A percentile compares a stretch with the other conserved stretches of the same genome.
Evolutionary conservation across 2,797 vertebrate genomes (phyloP).

Genomic region (Hoplostethus mediterraneus): DNA sequence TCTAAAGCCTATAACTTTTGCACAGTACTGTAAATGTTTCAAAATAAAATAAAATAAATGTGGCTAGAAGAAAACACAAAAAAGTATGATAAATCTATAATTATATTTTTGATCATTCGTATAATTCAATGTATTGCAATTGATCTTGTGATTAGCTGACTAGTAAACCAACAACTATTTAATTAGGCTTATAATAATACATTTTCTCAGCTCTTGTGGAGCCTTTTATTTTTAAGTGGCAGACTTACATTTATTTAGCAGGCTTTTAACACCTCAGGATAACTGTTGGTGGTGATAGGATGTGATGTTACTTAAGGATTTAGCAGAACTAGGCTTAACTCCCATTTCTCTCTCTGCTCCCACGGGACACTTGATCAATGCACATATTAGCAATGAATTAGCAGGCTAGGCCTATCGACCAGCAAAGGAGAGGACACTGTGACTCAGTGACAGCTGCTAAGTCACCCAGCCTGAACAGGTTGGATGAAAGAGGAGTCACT

Average conservation of each 20-base stretch:
- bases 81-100: no score
- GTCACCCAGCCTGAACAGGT: constrained; percentile 54
- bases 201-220: neutral
- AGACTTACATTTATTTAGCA: constrained; percentile 7
- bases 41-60: constrained; percentile 23
- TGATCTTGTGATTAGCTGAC: no score
- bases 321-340: constrained; percentile 44
- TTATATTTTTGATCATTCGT: no score
- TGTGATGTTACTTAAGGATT: constrained; percentile 34
- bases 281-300: constrained; percentile 11
- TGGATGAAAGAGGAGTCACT: constrained; percentile 65
- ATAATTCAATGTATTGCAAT: no score
- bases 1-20: no score
- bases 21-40: neutral
- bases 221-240: neutral
- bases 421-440: constrained; percentile 73
- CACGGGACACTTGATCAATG: constrained; percentile 78
- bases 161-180: no score
- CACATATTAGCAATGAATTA: constrained; percentile 85
- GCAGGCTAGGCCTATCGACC: constrained; percentile 76
- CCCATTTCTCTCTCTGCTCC: constrained; percentile 53
- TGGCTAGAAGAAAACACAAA: neutral
- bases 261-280: neutral
- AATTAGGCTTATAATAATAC: neutral
- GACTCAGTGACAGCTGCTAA: constrained; percentile 77